Evolutionary conservation across 2,113 vertebrate species (phyloP), one percentile per base, ranked within the genome.

Genomic region (Lates calcarifer): DNA sequence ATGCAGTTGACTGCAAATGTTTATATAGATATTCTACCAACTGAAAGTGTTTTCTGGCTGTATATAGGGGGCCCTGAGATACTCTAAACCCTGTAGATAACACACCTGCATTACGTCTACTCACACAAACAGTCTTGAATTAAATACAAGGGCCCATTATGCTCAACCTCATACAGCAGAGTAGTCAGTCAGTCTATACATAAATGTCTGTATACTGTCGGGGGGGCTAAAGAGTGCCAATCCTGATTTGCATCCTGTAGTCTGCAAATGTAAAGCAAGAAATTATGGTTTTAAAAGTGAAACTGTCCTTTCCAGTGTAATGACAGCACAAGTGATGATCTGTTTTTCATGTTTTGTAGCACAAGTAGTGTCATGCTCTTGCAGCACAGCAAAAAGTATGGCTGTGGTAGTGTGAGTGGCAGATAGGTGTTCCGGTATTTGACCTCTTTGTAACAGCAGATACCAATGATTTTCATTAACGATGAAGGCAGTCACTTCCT

Each of bases 91-190:
- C 35, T 5, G 5, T 28, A 33, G 28, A 33, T 14, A 35, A 45
- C 45, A 64, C 66, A 63, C 20, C 58, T 6, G 6, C 47, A 70
- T 55, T 47, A 41, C 45, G 41, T 29, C 39, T 17, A 13, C 45
- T 73, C 70, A 73, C 72, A 55, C 24, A 35, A 18, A 33, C 51
- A 33, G 51, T 13, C 28, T 20, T 31, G 15, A 63, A 49, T 33
- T 9, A 31, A 15, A 31, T 58, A 20, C 43, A 58, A 15, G 24
- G 26, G 13, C 13, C 12, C 12, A 28, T 28, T 56, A 28, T 15
- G 12, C 10, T 41, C 39, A 12, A 14, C 15, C 15, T 43, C 41
- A 43, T 43, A 17, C 14, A 15, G 41, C 41, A 17, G 4, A 49
- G 18, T 49, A 49, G n/a, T n/a, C n/a, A n/a, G n/a, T n/a, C n/a